Conservation (phyloP, 92 coral and sea anemone species). For the Umimayanthus chanpuru region DNA sequence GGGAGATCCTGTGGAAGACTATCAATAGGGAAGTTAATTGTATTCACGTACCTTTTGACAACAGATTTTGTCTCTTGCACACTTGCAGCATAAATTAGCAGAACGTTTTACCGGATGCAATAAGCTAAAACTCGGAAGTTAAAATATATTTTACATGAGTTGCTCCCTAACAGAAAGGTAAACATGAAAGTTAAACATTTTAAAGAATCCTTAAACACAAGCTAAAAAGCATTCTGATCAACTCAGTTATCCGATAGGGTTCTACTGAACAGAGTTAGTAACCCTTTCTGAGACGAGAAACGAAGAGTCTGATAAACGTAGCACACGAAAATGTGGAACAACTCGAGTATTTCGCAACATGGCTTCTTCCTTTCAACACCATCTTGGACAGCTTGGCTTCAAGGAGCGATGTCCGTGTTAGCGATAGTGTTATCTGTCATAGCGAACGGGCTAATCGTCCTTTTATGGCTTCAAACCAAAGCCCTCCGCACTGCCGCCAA, state of each 20-base stretch:
- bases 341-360: neutral
- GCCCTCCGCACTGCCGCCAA: conserved; percentile 32
- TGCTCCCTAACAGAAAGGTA: neutral
- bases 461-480: conserved; percentile 6
- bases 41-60: neutral
- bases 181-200: too few species aligned
- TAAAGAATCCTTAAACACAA: too few species aligned
- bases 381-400: neutral
- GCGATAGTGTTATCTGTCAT: conserved; percentile 4
- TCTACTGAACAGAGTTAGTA: too few species aligned
- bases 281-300: too few species aligned
- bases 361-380: neutral
- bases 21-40: too few species aligned
- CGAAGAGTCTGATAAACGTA: neutral
- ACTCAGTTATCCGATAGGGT: too few species aligned
- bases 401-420: neutral
- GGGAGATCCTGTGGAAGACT: neutral
- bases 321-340: neutral
- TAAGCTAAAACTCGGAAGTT: neutral
- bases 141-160: neutral
- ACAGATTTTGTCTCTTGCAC: neutral
- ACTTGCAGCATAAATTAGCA: neutral
- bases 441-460: conserved; percentile 5
- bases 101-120: neutral
- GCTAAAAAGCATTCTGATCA: too few species aligned